Evolutionary conservation across 2,113 vertebrate species (phyloP), one percentile per base, ranked within the genome.

Genomic region (Steatornis caripensis): DNA sequence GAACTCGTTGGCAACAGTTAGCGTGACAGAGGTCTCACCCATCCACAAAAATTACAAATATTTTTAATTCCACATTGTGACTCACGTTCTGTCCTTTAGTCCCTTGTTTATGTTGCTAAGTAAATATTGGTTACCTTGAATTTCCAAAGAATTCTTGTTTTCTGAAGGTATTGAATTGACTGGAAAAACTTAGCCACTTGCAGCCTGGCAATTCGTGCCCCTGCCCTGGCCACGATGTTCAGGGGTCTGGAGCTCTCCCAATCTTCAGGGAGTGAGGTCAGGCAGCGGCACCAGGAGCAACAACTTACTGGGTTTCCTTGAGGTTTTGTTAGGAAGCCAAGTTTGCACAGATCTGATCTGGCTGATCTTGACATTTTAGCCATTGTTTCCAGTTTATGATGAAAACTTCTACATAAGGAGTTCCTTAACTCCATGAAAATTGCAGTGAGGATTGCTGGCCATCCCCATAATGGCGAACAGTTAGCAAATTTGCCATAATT

Each of bases 1-100:
- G 10, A 83, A 37, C 57, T 68, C 3, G 1, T 5, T 5, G 0
- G 41, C 3, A 2, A 58, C 18, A 58, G 54, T 26, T 84, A 79
- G 54, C 0, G 0, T 86, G 79, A 49, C 79, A 74, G 58, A 89
- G 62, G 0, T 0, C n/a, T 88, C 1, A 0, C 45, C 46, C 76
- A 37, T 45, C 66, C 89, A 48, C 36, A 82, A 71, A 87, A 48
- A 41, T 30, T 37, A 39, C 64, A 70, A 62, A 45, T 41, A 53
- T 48, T 82, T 87, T 93, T 65, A 87, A 82, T 91, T 79, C 69
- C 91, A 57, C 53, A 23, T 65, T 57, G 15, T 90, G 53, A 54
- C 57, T 87, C 87, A 62, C 3, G 1, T 87, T 94, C 39, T 76
- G 48, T 60, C 55, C 27, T 79, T 84, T 37, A 79, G 57, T 27